Conservation (phyloP, 2,888 invertebrate species). For the Philereme vetulata region DNA sequence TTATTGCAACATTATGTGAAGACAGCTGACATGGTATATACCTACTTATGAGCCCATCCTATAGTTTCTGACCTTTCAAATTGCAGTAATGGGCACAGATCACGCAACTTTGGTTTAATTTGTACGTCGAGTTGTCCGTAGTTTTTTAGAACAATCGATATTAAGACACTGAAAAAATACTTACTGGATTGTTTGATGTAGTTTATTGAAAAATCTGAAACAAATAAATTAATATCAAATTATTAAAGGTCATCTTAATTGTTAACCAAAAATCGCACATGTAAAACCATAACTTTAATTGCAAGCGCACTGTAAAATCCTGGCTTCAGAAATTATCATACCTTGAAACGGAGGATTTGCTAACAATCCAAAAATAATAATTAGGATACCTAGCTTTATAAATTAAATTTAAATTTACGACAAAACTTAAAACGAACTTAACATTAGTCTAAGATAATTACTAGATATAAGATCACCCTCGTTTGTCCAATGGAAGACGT, state of each 20-base stretch:
- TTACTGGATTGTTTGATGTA: conserved; percentile 27
- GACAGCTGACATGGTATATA: conserved; percentile 1
- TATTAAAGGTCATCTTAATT: too few species aligned
- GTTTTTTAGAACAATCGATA: neutral
- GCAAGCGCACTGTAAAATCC: too few species aligned
- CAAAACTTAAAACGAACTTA: too few species aligned
- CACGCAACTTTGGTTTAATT: conserved; percentile 32
- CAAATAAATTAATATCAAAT: conserved; percentile 16
- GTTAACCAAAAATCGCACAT: neutral
- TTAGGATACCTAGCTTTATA: too few species aligned
- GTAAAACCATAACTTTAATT: neutral
- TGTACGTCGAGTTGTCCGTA: conserved; percentile 2
- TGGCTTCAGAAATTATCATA: too few species aligned
- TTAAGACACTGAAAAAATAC: conserved; percentile 9
- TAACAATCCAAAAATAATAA: too few species aligned
- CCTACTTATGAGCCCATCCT: conserved; percentile 22
- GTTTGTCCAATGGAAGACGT: too few species aligned
- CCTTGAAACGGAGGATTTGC: too few species aligned
- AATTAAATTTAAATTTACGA: too few species aligned
- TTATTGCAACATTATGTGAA: conserved; percentile 15
- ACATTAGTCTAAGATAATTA: too few species aligned
- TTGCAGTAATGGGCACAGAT: conserved; percentile 29
- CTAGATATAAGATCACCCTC: too few species aligned
- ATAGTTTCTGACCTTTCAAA: conserved; percentile 31
- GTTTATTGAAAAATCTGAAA: conserved; percentile 28